phyloP scores from a whole-genome alignment of 2,888 invertebrate genomes.

The Linnaemya tessellans region DNA sequence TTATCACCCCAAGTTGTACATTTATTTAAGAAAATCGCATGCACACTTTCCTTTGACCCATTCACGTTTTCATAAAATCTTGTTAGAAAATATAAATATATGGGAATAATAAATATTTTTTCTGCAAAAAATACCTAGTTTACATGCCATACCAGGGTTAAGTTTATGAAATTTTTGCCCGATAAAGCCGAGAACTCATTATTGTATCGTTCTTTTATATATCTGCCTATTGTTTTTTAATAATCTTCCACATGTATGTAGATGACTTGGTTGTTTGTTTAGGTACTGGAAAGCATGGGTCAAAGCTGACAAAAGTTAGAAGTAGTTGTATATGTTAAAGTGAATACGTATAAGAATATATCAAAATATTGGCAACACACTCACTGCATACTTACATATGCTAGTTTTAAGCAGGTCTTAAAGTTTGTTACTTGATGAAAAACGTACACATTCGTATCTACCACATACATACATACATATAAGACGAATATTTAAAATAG shows the following conservation, averaged over 20 bases:
- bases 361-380: conserved; percentile 56
- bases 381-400: conserved; percentile 35
- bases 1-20: too few relatives aligned
- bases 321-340: not conserved
- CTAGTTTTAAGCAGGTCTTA: conserved; percentile 36
- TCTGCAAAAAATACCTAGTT: too few relatives aligned
- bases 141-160: too few relatives aligned
- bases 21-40: too few relatives aligned
- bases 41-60: too few relatives aligned
- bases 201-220: conserved; percentile 7
- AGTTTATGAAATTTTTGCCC: too few relatives aligned
- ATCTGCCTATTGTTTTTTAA: conserved; percentile 14
- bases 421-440: conserved; percentile 44
- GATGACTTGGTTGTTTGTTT: conserved; percentile 31
- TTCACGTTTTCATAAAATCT: too few relatives aligned
- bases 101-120: too few relatives aligned
- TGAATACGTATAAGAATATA: not conserved
- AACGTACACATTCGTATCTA: conserved; percentile 2
- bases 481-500: not conserved
- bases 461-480: too few relatives aligned
- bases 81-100: too few relatives aligned
- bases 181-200: not conserved
- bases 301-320: conserved; percentile 59
- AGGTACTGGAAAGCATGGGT: conserved; percentile 69
- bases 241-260: not conserved